phyloP scores from a whole-genome alignment of 92 coral and sea anemone genomes.

The Epizoanthus ramosus region DNA sequence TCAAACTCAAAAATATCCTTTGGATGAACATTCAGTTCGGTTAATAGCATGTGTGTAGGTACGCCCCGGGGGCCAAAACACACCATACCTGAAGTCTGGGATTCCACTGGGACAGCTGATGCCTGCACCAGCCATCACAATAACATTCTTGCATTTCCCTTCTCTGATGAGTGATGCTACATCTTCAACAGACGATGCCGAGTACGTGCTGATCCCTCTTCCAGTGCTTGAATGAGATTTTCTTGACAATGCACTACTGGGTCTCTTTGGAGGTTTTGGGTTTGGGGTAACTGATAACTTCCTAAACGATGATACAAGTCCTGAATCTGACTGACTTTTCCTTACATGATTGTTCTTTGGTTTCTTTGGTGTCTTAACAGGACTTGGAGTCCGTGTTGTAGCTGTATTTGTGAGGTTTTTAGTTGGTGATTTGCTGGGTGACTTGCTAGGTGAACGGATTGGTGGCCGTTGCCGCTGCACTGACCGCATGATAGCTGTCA shows the following conservation, averaged over 20 bases:
- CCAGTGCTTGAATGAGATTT: slow-evolving; percentile 55
- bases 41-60: no score
- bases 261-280: slow-evolving; percentile 59
- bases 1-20: no score
- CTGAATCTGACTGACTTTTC: slow-evolving; percentile 77
- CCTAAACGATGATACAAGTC: slow-evolving; percentile 69
- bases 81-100: slow-evolving; percentile 80
- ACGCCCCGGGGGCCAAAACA: no score
- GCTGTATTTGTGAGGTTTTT: neutral
- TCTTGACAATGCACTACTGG: slow-evolving; percentile 63
- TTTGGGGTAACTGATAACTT: slow-evolving; percentile 71
- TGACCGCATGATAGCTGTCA: slow-evolving; percentile 21
- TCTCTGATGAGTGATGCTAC: slow-evolving; percentile 70
- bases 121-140: slow-evolving; percentile 92
- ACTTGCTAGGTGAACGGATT: neutral
- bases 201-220: slow-evolving; percentile 51
- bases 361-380: slow-evolving; percentile 30
- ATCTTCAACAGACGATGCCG: slow-evolving; percentile 69
- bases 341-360: slow-evolving; percentile 12
- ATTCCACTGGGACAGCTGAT: slow-evolving; percentile 91
- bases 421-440: slow-evolving; percentile 10
- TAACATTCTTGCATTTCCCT: slow-evolving; percentile 75
- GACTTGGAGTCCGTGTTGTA: slow-evolving; percentile 23
- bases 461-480: slow-evolving; percentile 18
- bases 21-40: no score